Evolutionary conservation across 2,797 vertebrate species (phyloP).

Genomic region (Crypturellus tataupa): DNA sequence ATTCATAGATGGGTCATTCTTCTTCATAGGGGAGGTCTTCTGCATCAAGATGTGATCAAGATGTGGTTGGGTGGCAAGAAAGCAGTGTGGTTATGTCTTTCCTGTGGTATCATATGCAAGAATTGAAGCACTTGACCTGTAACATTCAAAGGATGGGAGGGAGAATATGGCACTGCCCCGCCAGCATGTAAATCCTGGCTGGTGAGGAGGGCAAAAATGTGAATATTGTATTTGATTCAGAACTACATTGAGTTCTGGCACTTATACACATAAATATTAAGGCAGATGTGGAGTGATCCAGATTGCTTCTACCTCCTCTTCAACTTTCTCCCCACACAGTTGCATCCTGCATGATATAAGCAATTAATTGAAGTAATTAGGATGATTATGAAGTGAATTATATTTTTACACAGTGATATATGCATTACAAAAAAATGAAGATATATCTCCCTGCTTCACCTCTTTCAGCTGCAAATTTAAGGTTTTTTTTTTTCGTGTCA

Average conservation of each 20-base stretch:
- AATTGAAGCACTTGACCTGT: not conserved
- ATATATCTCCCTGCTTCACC: not conserved
- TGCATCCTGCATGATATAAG: rapidly evolving
- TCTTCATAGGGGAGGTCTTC: not conserved
- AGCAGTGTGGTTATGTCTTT: not conserved
- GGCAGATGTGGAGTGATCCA: not conserved
- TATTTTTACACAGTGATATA: rapidly evolving
- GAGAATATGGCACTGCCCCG: rapidly evolving
- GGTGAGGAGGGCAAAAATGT: not conserved
- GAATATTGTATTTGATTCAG: not conserved
- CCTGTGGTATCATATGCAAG: not conserved
- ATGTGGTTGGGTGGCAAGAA: not conserved
- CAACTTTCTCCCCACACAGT: rapidly evolving
- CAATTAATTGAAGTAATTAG: not conserved
- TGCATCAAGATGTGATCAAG: not conserved
- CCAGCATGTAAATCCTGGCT: rapidly evolving
- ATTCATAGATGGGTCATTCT: not conserved
- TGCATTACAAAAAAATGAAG: not conserved
- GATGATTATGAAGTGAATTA: not conserved
- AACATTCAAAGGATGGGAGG: rapidly evolving
- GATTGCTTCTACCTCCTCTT: not conserved
- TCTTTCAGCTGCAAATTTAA: not conserved
- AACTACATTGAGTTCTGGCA: not conserved
- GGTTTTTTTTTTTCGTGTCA: not conserved
- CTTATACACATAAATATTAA: not conserved